Evolutionary conservation across 2,113 vertebrate genomes (phyloP).

Genomic region (Vulpes ferrilata): DNA sequence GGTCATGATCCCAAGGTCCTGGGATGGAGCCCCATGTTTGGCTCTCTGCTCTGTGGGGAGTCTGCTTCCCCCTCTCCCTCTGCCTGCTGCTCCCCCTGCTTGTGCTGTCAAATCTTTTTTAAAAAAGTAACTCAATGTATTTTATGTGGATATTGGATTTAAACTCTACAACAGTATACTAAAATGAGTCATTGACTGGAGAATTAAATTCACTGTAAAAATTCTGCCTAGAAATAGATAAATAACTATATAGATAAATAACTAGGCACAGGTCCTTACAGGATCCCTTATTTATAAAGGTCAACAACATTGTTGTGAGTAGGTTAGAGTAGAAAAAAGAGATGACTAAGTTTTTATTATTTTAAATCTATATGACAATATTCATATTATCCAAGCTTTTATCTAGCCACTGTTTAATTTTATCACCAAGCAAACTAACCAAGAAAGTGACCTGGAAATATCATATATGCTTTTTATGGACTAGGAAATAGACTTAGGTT

Average conservation of each 20-base stretch:
- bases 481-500: background rate
- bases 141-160: background rate
- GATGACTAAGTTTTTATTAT: background rate
- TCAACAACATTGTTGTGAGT: background rate
- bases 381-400: constrained; percentile 13
- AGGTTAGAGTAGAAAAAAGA: background rate
- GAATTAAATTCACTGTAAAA: background rate
- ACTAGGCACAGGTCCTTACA: background rate
- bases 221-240: background rate
- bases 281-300: background rate
- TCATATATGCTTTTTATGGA: background rate
- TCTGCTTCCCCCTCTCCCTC: no score
- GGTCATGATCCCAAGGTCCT: no score
- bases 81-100: no score
- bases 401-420: background rate
- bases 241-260: background rate
- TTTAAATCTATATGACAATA: background rate
- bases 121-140: background rate
- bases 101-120: no score
- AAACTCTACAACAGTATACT: background rate
- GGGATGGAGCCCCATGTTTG: no score
- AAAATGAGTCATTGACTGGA: background rate
- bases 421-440: background rate
- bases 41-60: no score
- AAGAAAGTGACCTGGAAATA: background rate